Conservation (phyloP, 2,797 vertebrate species). For the Cetoscarus ocellatus region DNA sequence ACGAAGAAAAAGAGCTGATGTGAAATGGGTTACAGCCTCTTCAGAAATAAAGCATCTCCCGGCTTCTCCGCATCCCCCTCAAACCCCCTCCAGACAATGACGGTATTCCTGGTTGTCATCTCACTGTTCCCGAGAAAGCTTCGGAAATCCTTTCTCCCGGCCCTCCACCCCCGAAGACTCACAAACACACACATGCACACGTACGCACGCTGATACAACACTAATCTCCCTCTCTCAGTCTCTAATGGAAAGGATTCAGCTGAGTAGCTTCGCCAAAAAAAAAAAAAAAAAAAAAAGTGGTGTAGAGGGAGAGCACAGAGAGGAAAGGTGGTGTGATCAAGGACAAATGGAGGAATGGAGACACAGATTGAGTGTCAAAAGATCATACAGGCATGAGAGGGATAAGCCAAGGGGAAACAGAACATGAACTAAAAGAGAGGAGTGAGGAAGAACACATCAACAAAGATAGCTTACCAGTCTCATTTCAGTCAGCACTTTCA, state of each 20-base stretch:
- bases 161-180: constrained; percentile 62
- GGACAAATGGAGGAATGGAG: constrained; percentile 42
- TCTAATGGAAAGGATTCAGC: constrained; percentile 82
- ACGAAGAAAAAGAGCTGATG: constrained; percentile 1
- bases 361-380: constrained; percentile 49
- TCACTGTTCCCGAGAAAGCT: constrained; percentile 67
- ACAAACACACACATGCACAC: constrained; percentile 37
- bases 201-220: constrained; percentile 64
- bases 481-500: constrained; percentile 54
- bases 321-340: constrained; percentile 42
- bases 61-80: constrained; percentile 40
- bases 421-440: constrained; percentile 29
- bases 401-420: constrained; percentile 28
- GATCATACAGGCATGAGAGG: constrained; percentile 42
- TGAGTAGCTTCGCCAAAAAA: constrained; percentile 62
- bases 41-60: constrained; percentile 34
- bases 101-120: constrained; percentile 73
- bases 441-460: constrained; percentile 23
- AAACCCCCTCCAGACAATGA: constrained; percentile 65
- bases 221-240: constrained; percentile 80
- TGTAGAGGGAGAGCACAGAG: constrained; percentile 48
- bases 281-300: constrained; percentile 20
- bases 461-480: constrained; percentile 65
- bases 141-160: constrained; percentile 71
- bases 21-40: constrained; percentile 24